Evolutionary conservation across 2,888 invertebrate species (phyloP).

Genomic region (Spodoptera exigua): DNA sequence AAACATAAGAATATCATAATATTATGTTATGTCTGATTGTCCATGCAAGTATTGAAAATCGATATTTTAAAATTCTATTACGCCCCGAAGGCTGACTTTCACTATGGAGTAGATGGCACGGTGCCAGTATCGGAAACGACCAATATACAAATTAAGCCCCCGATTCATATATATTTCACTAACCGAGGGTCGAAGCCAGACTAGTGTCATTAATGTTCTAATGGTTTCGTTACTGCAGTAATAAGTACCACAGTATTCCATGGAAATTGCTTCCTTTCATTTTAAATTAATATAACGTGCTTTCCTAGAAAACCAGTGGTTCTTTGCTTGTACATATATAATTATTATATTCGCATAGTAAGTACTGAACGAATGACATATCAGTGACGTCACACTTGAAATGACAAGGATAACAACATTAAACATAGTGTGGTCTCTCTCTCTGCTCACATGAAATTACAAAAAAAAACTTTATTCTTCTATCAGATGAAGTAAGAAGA

Average conservation of each 20-base stretch:
- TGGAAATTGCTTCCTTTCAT: no score
- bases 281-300: no score
- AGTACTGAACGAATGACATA: no score
- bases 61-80: slow-evolving; percentile 55
- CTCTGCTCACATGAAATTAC: no score
- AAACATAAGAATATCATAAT: neutral
- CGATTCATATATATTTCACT: slow-evolving; percentile 49
- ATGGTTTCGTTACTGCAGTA: neutral
- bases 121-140: slow-evolving; percentile 51
- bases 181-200: slow-evolving; percentile 39
- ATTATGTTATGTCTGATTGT: neutral
- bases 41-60: slow-evolving; percentile 36
- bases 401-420: no score
- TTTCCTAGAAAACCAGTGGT: no score
- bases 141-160: slow-evolving; percentile 55
- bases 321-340: no score
- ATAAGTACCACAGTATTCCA: neutral
- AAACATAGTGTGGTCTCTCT: no score
- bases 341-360: no score
- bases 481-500: no score
- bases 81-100: slow-evolving; percentile 46
- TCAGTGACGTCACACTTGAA: no score
- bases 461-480: no score
- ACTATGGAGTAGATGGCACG: slow-evolving; percentile 46
- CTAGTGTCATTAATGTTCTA: slow-evolving; percentile 24